Evolutionary conservation across 2,113 vertebrate genomes (phyloP), one percentile per base, ranked within the genome.

Genomic region (Heloderma charlesbogerti): DNA sequence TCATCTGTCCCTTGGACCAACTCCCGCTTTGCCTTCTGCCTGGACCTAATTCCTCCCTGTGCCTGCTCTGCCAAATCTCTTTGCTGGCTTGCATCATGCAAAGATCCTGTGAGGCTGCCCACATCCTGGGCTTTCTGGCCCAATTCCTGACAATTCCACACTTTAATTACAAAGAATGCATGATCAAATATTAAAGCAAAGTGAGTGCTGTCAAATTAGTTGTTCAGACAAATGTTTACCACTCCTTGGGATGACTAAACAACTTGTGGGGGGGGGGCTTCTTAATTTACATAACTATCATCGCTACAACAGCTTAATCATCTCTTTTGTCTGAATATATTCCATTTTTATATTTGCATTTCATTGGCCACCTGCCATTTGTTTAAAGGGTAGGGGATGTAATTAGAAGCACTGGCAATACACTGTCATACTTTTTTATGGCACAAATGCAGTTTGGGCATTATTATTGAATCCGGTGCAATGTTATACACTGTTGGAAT

Each of bases 211-310:
- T 91, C 88, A 95, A 97, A 97, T 97, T 97, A 97, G 93, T 96
- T 93, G 95, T 96, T 90, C 93, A 97, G 96, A 96, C 96, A 92
- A 96, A 94, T 97, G 93, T 97, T 97, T 97, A 94, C 20, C 75
- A 94, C 93, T 97, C 94, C 95, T 94, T 89, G 92, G 84, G 93
- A 96, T 97, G 97, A 97, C 94, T 96, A 94, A 97, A 96, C 96
- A 96, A 96, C 96, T 97, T 95, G 96, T 97, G 16, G 16, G 96
- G 97, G n/a, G 95, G 91, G 95, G 92, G 90, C 92, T 93, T 92
- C 91, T 94, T 95, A 90, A 97, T 97, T 97, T 97, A 92, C 94
- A 96, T 97, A 96, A 95, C 88, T 94, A 95, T 97, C 96, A 96
- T 94, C 94, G 63, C 94, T 96, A 95, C 95, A 97, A 95, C 92